phyloP scores from a whole-genome alignment of 2,888 invertebrate species.

The Melangyna quadrimaculata region DNA sequence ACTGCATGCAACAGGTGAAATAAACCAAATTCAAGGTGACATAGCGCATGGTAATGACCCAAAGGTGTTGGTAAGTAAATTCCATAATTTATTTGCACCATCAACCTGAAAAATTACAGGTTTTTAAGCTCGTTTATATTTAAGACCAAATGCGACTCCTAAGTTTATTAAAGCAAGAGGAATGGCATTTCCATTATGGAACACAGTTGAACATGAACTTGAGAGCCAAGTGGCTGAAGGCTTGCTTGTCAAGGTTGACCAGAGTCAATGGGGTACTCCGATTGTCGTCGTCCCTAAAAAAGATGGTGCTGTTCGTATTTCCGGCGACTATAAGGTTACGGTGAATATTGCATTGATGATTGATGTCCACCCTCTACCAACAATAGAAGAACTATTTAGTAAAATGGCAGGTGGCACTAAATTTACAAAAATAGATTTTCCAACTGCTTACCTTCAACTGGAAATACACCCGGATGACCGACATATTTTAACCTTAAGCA shows the following conservation, averaged over 20 bases:
- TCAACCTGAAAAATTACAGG: slow-evolving; percentile 39
- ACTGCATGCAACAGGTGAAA: slow-evolving; percentile 17
- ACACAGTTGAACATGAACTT: slow-evolving; percentile 61
- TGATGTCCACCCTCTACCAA: slow-evolving; percentile 74
- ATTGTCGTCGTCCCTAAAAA: slow-evolving; percentile 75
- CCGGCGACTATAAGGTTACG: slow-evolving; percentile 73
- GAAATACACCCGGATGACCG: slow-evolving; percentile 75
- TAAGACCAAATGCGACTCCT: slow-evolving; percentile 66
- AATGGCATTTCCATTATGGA: slow-evolving; percentile 72
- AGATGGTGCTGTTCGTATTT: slow-evolving; percentile 72
- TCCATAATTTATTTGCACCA: slow-evolving; percentile 46
- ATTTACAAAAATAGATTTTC: slow-evolving; percentile 75
- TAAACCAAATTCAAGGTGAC: slow-evolving; percentile 65
- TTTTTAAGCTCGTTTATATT: slow-evolving; percentile 60
- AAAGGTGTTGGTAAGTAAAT: slow-evolving; percentile 69
- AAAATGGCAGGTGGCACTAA: slow-evolving; percentile 72
- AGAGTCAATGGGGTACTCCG: slow-evolving; percentile 76
- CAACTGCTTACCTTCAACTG: slow-evolving; percentile 77
- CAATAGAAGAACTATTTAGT: slow-evolving; percentile 73
- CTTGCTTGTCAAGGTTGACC: slow-evolving; percentile 58
- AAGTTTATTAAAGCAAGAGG: slow-evolving; percentile 72
- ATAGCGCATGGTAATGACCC: slow-evolving; percentile 69
- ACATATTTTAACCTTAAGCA: slow-evolving; percentile 76
- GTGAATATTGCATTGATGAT: slow-evolving; percentile 73
- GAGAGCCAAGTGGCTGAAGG: slow-evolving; percentile 55